phyloP scores from a whole-genome alignment of 2,113 vertebrate species.

The Bothrops jararaca region DNA sequence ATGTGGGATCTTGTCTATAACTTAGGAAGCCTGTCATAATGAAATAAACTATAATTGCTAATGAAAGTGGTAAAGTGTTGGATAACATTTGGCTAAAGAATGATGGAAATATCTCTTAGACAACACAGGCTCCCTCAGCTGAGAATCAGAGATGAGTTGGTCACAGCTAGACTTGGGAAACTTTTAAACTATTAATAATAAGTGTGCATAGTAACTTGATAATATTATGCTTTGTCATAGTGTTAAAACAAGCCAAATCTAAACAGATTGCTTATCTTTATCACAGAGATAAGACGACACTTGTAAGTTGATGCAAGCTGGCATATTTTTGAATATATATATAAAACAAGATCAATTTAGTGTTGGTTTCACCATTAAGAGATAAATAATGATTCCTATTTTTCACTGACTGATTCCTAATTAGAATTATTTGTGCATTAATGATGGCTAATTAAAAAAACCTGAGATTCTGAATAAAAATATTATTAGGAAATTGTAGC shows the following conservation, averaged over 20 bases:
- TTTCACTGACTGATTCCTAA: constrained; percentile 45
- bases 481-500: background rate
- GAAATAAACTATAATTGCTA: background rate
- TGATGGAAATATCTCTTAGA: no score
- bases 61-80: background rate
- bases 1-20: background rate
- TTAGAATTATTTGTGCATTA: constrained; percentile 46
- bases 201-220: background rate
- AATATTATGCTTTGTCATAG: background rate
- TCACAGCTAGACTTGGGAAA: no score
- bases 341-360: constrained; percentile 2
- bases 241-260: background rate
- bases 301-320: constrained; percentile 1
- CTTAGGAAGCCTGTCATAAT: background rate
- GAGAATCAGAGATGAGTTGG: no score
- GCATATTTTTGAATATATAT: background rate
- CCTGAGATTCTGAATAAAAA: constrained; percentile 20
- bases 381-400: constrained; percentile 45
- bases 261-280: background rate
- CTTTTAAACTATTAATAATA: no score
- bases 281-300: constrained; percentile 3
- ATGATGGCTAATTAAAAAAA: constrained; percentile 9
- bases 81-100: no score
- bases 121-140: no score
- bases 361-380: constrained; percentile 29